A percentile compares a stretch with the other conserved stretches of the same genome.
Conservation (phyloP, 2,888 invertebrate genomes). For the Orgyia antiqua region DNA sequence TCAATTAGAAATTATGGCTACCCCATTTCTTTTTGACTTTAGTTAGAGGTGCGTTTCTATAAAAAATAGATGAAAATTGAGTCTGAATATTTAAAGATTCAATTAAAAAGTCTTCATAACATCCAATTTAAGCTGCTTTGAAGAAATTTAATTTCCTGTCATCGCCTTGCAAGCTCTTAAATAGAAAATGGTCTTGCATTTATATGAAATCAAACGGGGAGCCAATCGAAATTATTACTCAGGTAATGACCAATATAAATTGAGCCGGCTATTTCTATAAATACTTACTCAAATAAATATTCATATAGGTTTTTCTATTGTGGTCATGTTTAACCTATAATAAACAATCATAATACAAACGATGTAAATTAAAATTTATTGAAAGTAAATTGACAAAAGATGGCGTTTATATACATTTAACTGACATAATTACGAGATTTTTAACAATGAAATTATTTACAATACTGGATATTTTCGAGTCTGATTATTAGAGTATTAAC, state of each 20-base stretch:
- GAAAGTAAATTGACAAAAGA: not conserved
- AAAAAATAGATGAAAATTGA: no score
- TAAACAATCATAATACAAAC: no score
- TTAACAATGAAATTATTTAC: no score
- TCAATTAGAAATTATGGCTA: no score
- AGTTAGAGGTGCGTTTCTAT: no score
- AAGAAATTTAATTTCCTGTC: constrained; percentile 58
- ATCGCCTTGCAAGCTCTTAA: constrained; percentile 19
- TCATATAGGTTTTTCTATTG: constrained; percentile 14
- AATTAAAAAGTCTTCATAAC: constrained; percentile 8
- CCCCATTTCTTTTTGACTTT: no score
- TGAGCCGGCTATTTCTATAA: constrained; percentile 14
- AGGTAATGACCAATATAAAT: constrained; percentile 18
- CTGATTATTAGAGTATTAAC: no score
- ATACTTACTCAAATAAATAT: not conserved
- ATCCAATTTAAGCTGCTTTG: constrained; percentile 10
- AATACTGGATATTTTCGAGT: no score
- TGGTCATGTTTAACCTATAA: constrained; percentile 43
- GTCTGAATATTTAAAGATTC: constrained; percentile 7
- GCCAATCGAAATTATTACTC: constrained; percentile 50
- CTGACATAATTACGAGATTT: no score
- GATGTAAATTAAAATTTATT: no score
- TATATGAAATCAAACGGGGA: constrained; percentile 34
- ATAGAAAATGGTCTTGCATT: constrained; percentile 37
- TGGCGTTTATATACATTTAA: not conserved